phyloP scores from a whole-genome alignment of 2,797 vertebrate genomes.

The Girardinus metallicus region DNA sequence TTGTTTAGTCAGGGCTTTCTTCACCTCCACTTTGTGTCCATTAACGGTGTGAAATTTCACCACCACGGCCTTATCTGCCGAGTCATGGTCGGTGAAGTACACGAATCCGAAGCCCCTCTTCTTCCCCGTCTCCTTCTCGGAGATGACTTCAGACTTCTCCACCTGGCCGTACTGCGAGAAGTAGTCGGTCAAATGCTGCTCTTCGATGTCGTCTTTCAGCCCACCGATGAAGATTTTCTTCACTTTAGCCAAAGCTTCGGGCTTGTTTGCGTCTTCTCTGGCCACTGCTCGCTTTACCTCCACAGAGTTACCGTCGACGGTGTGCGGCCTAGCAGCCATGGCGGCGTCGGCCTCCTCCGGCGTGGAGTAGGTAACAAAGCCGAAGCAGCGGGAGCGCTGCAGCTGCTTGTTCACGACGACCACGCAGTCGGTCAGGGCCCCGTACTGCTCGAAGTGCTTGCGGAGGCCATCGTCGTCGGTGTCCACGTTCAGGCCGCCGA shows the following conservation, averaged over 20 bases:
- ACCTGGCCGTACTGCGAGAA: conserved; percentile 92
- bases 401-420: conserved; percentile 97
- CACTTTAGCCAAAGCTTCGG: conserved; percentile 95
- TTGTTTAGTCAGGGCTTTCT: conserved; percentile 96
- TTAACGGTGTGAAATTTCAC: conserved; percentile 95
- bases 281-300: conserved; percentile 98
- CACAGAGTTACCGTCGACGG: conserved; percentile 92
- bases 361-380: conserved; percentile 95
- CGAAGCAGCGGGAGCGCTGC: conserved; percentile 96
- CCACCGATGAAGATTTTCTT: conserved; percentile 98
- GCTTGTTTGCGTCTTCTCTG: conserved; percentile 93
- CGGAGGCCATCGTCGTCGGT: conserved; percentile 94
- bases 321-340: conserved; percentile 94
- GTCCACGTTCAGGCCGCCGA: conserved; percentile 96
- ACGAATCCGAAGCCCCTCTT: conserved; percentile 98
- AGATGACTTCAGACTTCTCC: conserved; percentile 96
- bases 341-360: conserved; percentile 95
- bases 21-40: conserved; percentile 96
- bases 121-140: conserved; percentile 95
- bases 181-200: conserved; percentile 87
- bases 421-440: conserved; percentile 94
- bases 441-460: conserved; percentile 94
- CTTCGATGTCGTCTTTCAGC: conserved; percentile 91
- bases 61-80: conserved; percentile 95
- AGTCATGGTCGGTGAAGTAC: conserved; percentile 94